phyloP scores from a whole-genome alignment of 2,113 vertebrate genomes.

The Pampusana beccarii region DNA sequence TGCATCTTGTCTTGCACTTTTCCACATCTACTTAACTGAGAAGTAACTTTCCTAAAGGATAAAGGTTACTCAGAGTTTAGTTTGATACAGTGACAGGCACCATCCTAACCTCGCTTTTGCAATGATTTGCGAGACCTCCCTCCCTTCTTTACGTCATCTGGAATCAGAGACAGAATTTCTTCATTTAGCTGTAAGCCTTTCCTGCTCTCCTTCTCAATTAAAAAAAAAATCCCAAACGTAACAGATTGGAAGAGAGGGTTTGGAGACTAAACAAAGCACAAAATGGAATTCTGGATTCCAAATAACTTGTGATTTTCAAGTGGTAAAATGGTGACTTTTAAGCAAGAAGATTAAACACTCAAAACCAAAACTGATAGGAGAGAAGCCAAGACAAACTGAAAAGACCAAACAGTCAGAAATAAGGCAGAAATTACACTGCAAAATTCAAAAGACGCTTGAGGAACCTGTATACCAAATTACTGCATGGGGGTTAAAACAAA shows the following conservation, averaged over 20 bases:
- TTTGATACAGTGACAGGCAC: accelerated
- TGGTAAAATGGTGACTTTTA: background rate
- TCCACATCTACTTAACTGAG: background rate
- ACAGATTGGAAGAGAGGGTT: background rate
- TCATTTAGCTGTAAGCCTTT: background rate
- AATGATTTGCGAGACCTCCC: background rate
- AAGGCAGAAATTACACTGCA: background rate
- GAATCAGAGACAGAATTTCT: background rate
- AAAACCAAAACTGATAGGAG: background rate
- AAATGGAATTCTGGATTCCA: background rate
- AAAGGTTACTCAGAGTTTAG: background rate
- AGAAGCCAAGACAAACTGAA: background rate
- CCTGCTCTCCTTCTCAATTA: background rate
- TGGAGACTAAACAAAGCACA: background rate
- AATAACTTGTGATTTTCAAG: background rate
- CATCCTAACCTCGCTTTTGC: background rate
- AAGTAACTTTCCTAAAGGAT: background rate
- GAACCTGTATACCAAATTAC: background rate
- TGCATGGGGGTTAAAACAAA: background rate
- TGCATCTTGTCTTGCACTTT: background rate
- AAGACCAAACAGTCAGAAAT: background rate
- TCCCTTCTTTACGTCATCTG: background rate
- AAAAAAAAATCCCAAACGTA: background rate
- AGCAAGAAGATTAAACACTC: background rate
- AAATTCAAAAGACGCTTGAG: background rate